These are phyloP conservation scores for Hormiphora californensis DNA, from an alignment of 37 sponge, comb jelly and placozoan species.

Conservation along the genomic window DNA sequence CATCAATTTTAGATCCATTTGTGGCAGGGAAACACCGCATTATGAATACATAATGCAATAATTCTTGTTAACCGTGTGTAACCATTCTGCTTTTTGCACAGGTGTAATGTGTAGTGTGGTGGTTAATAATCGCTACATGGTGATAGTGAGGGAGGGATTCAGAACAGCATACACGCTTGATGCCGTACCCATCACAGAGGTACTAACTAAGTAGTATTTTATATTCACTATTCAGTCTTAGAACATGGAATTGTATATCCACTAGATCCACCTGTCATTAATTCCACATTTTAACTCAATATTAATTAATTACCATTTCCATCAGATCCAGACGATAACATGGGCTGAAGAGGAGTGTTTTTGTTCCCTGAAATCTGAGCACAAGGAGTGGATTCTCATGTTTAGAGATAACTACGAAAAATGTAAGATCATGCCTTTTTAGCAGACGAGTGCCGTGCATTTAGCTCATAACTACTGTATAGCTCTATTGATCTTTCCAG, in stretches of 20 bases:
- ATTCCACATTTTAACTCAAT: too few species aligned
- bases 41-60: too few species aligned
- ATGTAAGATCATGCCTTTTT: background rate
- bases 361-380: background rate
- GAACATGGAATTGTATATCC: too few species aligned
- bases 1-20: too few species aligned
- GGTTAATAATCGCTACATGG: background rate
- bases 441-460: background rate
- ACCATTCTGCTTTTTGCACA: background rate
- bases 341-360: background rate
- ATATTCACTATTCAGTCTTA: too few species aligned
- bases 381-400: conserved; percentile 28
- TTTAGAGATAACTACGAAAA: conserved; percentile 53
- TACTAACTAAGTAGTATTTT: too few species aligned
- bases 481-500: too few species aligned
- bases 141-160: conserved; percentile 35
- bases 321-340: background rate
- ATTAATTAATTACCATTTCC: too few species aligned
- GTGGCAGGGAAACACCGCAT: too few species aligned
- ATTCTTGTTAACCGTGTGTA: too few species aligned
- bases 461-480: too few species aligned
- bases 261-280: too few species aligned
- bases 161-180: background rate
- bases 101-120: conserved; percentile 13
- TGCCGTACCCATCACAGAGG: background rate